Conservation (phyloP, 2,113 vertebrate species). For the Hippolais icterina region DNA sequence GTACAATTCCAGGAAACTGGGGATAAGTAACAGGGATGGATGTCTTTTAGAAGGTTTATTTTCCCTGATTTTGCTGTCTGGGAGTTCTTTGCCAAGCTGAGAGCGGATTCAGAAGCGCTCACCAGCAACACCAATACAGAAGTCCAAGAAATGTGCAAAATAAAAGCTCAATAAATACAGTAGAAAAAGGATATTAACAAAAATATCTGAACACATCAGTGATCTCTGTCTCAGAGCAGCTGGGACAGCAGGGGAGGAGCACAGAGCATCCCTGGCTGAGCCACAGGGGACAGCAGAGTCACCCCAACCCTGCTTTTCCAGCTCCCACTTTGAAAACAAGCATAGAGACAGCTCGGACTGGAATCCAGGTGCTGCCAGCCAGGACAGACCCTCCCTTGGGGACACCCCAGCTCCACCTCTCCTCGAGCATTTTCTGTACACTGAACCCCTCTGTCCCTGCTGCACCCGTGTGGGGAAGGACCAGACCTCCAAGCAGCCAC, state of each 20-base stretch:
- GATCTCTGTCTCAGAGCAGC: rapidly evolving
- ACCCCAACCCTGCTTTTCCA: not conserved
- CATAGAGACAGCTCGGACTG: not conserved
- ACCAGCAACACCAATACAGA: not conserved
- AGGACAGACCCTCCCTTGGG: not conserved
- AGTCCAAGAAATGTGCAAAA: conserved; percentile 28
- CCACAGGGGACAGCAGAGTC: not conserved
- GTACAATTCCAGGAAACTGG: not conserved
- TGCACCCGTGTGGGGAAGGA: not conserved
- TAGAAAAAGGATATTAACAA: not conserved
- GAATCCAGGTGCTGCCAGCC: not conserved
- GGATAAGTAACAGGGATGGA: conserved; percentile 17
- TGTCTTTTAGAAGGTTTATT: conserved; percentile 15
- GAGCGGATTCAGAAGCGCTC: conserved; percentile 13
- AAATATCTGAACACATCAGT: rapidly evolving
- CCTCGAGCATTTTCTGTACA: not conserved
- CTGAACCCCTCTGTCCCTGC: not conserved
- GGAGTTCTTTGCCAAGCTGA: conserved; percentile 4
- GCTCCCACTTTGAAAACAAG: not conserved
- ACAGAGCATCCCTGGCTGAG: not conserved
- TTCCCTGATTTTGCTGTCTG: not conserved
- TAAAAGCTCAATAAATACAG: not conserved
- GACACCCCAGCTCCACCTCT: not conserved
- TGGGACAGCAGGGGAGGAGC: not conserved
- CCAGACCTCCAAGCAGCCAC: not conserved